Percentiles rank a stretch among this genome's conserved stretches.
Evolutionary conservation across 2,888 invertebrate species (phyloP).

Genomic region (Eristalis pertinax): DNA sequence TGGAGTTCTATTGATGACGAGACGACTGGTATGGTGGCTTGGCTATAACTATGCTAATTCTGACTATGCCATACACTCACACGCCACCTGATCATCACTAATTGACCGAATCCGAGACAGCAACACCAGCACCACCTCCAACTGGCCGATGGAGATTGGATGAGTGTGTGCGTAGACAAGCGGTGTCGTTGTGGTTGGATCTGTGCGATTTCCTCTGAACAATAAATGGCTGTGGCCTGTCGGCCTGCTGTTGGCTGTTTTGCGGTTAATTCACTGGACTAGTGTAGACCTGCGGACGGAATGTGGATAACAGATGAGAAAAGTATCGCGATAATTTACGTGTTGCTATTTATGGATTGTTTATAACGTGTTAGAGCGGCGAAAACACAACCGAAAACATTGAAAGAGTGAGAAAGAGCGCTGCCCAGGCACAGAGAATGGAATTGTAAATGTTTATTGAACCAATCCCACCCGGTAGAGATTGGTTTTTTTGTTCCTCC

Average conservation of each 20-base stretch:
- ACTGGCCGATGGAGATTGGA: background rate
- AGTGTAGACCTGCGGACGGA: slow-evolving; percentile 38
- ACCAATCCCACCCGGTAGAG: background rate
- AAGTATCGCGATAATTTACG: slow-evolving; percentile 49
- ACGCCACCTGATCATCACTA: background rate
- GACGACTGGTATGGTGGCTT: background rate
- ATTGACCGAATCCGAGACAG: background rate
- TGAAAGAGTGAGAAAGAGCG: background rate
- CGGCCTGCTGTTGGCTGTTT: background rate
- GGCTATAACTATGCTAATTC: background rate
- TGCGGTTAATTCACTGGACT: slow-evolving; percentile 32
- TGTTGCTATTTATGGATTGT: slow-evolving; percentile 62
- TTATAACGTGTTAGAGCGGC: slow-evolving; percentile 27
- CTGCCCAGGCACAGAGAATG: background rate
- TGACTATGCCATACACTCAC: background rate
- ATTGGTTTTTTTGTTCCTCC: background rate
- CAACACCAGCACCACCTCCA: background rate
- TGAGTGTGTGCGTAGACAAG: background rate
- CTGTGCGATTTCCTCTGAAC: slow-evolving; percentile 30
- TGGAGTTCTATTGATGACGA: background rate
- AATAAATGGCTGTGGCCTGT: slow-evolving; percentile 6
- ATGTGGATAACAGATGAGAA: slow-evolving; percentile 62
- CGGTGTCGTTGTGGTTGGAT: slow-evolving; percentile 6
- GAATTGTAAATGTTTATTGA: slow-evolving; percentile 15
- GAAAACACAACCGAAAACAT: too few species aligned